phyloP scores from a whole-genome alignment of 2,113 vertebrate genomes.

The Dromaius novaehollandiae region DNA sequence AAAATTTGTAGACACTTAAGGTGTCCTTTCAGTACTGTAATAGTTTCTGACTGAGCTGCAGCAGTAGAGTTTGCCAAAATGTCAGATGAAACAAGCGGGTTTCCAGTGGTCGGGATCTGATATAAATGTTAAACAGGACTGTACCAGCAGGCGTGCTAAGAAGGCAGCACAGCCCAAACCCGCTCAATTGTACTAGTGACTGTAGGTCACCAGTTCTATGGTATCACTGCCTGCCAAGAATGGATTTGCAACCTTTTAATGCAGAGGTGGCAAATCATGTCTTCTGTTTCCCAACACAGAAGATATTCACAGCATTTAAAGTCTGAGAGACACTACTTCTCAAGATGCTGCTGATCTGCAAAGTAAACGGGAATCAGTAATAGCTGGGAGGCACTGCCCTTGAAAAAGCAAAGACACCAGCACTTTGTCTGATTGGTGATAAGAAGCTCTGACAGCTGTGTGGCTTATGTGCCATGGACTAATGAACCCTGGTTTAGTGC shows the following conservation, averaged over 20 bases:
- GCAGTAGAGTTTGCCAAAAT: constrained; percentile 25
- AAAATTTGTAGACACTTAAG: neutral
- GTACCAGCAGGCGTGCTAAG: neutral
- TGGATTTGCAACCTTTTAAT: too few species aligned
- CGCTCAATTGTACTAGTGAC: neutral
- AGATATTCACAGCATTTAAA: too few species aligned
- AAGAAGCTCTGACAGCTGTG: neutral
- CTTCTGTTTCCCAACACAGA: too few species aligned
- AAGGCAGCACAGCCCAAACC: neutral
- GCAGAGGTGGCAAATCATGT: too few species aligned
- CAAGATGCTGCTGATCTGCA: too few species aligned
- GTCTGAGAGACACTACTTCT: too few species aligned
- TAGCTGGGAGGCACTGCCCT: too few species aligned
- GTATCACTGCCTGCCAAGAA: too few species aligned
- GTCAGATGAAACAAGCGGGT: constrained; percentile 13
- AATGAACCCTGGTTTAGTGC: neutral
- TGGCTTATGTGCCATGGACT: neutral
- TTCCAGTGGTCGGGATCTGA: constrained; percentile 36
- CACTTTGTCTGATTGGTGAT: too few species aligned
- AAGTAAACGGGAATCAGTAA: too few species aligned
- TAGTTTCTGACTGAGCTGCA: neutral
- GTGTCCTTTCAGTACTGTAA: neutral
- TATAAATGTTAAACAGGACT: constrained; percentile 53
- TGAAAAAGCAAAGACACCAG: too few species aligned
- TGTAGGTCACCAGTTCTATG: too few species aligned